Evolutionary conservation across 2,888 invertebrate genomes (phyloP).

Genomic region (Calliopum simillimum): DNA sequence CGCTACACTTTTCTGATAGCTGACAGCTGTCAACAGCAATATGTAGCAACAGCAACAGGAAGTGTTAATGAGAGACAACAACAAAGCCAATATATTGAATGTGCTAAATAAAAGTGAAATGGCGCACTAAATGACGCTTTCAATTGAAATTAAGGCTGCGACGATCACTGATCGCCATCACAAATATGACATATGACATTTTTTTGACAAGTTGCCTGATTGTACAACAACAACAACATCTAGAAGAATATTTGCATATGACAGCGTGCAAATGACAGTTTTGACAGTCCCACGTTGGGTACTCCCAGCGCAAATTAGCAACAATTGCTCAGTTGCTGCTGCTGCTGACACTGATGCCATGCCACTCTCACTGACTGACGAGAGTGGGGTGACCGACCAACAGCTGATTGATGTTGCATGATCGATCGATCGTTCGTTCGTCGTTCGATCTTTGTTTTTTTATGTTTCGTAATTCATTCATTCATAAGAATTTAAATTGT

Average conservation of each 20-base stretch:
- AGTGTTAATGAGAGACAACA: conserved; percentile 23
- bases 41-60: neutral
- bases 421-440: conserved; percentile 3
- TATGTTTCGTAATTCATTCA: neutral
- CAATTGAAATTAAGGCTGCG: conserved; percentile 12
- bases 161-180: conserved; percentile 12
- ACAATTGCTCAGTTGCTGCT: neutral
- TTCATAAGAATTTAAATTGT: conserved; percentile 28
- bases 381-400: neutral
- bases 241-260: too few species aligned
- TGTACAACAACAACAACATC: too few species aligned
- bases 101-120: neutral
- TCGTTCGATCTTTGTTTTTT: too few species aligned
- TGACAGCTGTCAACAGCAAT: conserved; percentile 10
- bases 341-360: neutral
- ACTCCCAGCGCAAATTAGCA: conserved; percentile 16
- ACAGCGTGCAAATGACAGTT: conserved; percentile 14
- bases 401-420: conserved; percentile 25
- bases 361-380: neutral
- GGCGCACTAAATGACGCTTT: conserved; percentile 1
- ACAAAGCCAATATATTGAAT: neutral
- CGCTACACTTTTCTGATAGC: conserved; percentile 21
- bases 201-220: too few species aligned
- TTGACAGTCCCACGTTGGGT: conserved; percentile 16
- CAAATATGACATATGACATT: too few species aligned